A percentile compares a stretch with the other conserved stretches of the same genome.
These are phyloP conservation scores for Mormyrops attenuatus DNA, from an alignment of 2,797 vertebrate species.

Conservation along the genomic window DNA sequence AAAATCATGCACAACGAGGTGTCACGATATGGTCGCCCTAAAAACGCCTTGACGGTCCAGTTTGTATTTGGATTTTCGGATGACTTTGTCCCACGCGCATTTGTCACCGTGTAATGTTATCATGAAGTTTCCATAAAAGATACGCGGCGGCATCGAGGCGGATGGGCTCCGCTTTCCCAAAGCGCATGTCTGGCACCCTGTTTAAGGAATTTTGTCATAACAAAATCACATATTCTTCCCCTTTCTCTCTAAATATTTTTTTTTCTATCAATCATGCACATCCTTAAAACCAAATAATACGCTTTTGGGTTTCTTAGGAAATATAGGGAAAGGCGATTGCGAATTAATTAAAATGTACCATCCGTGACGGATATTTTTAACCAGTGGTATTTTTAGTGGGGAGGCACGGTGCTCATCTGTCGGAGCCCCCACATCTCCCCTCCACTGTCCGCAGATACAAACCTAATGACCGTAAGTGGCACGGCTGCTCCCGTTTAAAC, in stretches of 20 bases:
- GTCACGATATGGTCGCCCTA: background rate
- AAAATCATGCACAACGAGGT: background rate
- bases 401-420: background rate
- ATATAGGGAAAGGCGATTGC: background rate
- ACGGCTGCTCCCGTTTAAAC: background rate
- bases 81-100: background rate
- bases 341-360: slow-evolving; percentile 1
- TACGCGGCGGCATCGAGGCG: background rate
- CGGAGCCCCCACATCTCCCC: background rate
- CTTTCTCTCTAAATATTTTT: background rate
- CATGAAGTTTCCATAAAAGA: background rate
- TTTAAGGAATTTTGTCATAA: background rate
- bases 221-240: background rate
- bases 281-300: background rate
- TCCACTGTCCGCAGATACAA: background rate
- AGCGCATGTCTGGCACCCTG: background rate
- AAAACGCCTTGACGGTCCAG: background rate
- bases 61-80: background rate
- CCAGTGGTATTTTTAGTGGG: background rate
- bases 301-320: background rate
- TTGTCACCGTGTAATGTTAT: background rate
- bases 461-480: background rate
- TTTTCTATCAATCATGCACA: background rate
- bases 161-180: background rate
- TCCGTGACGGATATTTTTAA: background rate